These are phyloP conservation scores for Ramphastos sulfuratus DNA, from an alignment of 2,113 vertebrate genomes.

Conservation along the genomic window DNA sequence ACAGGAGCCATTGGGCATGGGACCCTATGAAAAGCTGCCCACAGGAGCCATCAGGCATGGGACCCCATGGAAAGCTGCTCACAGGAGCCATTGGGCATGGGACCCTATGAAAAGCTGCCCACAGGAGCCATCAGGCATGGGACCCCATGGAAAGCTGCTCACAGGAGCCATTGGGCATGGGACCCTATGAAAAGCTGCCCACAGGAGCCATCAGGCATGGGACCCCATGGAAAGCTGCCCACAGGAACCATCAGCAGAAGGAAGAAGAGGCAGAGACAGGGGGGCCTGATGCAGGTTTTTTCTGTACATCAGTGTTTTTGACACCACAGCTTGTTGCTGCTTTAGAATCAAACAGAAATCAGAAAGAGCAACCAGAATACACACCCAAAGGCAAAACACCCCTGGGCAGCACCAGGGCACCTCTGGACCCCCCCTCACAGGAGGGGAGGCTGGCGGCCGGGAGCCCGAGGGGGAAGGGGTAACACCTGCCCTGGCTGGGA, in stretches of 20 bases:
- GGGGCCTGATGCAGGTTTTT: slow-evolving; percentile 78
- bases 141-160: too few relatives aligned
- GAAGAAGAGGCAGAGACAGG: slow-evolving; percentile 64
- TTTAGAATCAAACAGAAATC: slow-evolving; percentile 79
- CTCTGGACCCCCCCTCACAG: neutral
- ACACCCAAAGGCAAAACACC: slow-evolving; percentile 72
- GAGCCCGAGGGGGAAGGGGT: slow-evolving; percentile 54
- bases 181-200: too few relatives aligned
- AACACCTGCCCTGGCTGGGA: slow-evolving; percentile 58
- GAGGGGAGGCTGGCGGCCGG: slow-evolving; percentile 4
- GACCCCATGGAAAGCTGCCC: neutral
- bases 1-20: too few relatives aligned
- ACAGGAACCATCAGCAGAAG: neutral
- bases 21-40: too few relatives aligned
- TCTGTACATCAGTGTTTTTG: slow-evolving; percentile 83
- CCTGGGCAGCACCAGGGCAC: neutral
- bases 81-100: too few relatives aligned
- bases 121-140: too few relatives aligned
- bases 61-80: too few relatives aligned
- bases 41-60: too few relatives aligned
- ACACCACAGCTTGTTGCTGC: slow-evolving; percentile 78
- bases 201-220: too few relatives aligned
- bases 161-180: too few relatives aligned
- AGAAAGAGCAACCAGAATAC: slow-evolving; percentile 76
- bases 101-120: too few relatives aligned